A percentile compares a stretch with the other conserved stretches of the same genome.
Conservation (phyloP, 2,113 vertebrate species). For the Amazona vittata region DNA sequence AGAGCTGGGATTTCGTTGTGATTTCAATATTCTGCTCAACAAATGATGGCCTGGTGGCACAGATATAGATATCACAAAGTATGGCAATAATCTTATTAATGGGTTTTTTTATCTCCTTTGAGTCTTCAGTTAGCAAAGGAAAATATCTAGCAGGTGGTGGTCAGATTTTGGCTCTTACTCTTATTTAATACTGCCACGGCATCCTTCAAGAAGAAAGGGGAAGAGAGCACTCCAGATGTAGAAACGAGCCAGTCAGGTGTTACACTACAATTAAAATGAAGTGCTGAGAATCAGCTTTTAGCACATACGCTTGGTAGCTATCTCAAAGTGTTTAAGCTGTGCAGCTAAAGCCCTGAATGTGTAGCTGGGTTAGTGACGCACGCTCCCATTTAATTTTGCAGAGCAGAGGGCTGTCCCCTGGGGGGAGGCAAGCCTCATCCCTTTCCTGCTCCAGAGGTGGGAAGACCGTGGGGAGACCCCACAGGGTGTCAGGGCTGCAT, state of each 20-base stretch:
- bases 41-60: conserved; percentile 48
- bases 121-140: conserved; percentile 18
- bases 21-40: conserved; percentile 63
- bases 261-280: not conserved
- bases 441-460: not conserved
- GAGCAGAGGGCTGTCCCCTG: not conserved
- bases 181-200: not conserved
- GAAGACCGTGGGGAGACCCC: fast-evolving
- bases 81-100: conserved; percentile 66
- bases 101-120: conserved; percentile 50
- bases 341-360: not conserved
- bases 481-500: fast-evolving
- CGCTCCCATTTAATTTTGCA: fast-evolving
- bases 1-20: conserved; percentile 34
- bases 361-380: not conserved
- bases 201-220: not conserved
- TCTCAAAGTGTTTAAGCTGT: not conserved
- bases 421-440: not conserved
- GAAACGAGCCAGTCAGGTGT: not conserved
- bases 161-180: conserved; percentile 13
- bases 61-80: conserved; percentile 58
- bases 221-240: not conserved
- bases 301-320: not conserved
- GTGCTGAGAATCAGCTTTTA: not conserved
- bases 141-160: conserved; percentile 24